Evolutionary conservation across 1,140 invertebrate species (phyloP), one percentile per base, ranked within the genome.

Genomic region (Fopius arisanus): DNA sequence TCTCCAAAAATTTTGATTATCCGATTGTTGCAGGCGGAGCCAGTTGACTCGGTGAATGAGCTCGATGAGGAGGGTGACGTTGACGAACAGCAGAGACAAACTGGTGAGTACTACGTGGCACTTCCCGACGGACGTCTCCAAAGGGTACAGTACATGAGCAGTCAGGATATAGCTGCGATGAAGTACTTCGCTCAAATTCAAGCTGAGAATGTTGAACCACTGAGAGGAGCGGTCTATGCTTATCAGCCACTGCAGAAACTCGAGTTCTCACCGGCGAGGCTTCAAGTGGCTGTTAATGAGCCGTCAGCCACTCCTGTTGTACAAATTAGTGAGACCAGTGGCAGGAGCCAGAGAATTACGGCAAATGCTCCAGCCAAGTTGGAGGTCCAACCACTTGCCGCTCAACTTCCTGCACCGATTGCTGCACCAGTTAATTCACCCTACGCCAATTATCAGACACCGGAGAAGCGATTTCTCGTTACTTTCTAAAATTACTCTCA

Each of bases 181-280:
- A 89, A 84, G n/a, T 89, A 88, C 75, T 87, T 88, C 19, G 89
- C 90, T 7, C 87, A 87, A 67, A 87, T 90, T 19, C 86, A 83
- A 3, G 89, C 89, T 12, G 86, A 89, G 73, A 88, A 90, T 78
- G 88, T 90, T 0, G 89, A 90, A 29, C 89, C 89, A 2, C 84
- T 90, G 37, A 84, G 84, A 4, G 89, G 88, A 43, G 88, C 89
- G 7, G 88, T 90, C 76, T 90, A 89, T 77, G 88, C 88, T 2
- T 90, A 90, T 75, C 76, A 87, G 16, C 89, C 89, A 0, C 76
- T 88, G 2, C 84, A 87, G 72, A 82, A 82, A 51, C 70, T 88
- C 14, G 80, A 87, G 54, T 76, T 87, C 3, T 19, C 80, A 4
- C 82, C 84, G 1, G 37, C 77, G 0, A 69, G 71, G 1, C 29